Base-by-base conservation (phyloP, 2,797 vertebrate species). In the Gymnothorax javanicus region DNA sequence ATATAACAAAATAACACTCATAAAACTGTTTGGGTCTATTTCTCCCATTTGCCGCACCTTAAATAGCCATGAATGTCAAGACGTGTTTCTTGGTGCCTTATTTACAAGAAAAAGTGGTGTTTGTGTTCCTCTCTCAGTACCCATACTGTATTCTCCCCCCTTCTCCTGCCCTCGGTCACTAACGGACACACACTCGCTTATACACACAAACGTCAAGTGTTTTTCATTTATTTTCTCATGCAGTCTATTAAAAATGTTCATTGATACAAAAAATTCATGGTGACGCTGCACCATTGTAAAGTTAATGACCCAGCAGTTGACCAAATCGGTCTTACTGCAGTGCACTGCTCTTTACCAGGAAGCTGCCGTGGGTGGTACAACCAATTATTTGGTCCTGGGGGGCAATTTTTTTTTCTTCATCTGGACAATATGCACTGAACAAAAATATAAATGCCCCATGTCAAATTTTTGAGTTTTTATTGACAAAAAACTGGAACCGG, bases 171-270 rank as follows among this genome's bases (percentile, higher is more conserved):
- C n/a, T 7, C n/a, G 7, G 13, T 9, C 82, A 33, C 56, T 5
- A 56, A 84, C 67, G 58, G 71, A 6, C 64, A n/a, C 64, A n/a
- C 58, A 33, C 12, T 20, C 7, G 13, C 17, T 15, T n/a, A 50
- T 50, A 9, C 83, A 84, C 23, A 52, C 62, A 62, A 86, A 81
- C 43, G 25, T 64, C 67, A 84, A 67, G 25, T 15, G 59, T 59
- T 84, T 87, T 84, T 62, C 58, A 15, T 62, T 64, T 64, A 85
- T 27, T 69, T 81, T 82, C 75, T 82, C 87, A 87, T 87, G 87
- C 84, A 82, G 75, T 81, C 73, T 85, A 87, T 64, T 82, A 54
- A 85, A 88, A 85, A 85, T 62, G 82, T 77, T 52, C 71, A 85
- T 57, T 23, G 64, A 52, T 13, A 67, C 33, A 43, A 1, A 43